Evolutionary conservation across 2,113 vertebrate species (phyloP), one percentile per base, ranked within the genome.

Genomic region (Nycticorax nycticorax): DNA sequence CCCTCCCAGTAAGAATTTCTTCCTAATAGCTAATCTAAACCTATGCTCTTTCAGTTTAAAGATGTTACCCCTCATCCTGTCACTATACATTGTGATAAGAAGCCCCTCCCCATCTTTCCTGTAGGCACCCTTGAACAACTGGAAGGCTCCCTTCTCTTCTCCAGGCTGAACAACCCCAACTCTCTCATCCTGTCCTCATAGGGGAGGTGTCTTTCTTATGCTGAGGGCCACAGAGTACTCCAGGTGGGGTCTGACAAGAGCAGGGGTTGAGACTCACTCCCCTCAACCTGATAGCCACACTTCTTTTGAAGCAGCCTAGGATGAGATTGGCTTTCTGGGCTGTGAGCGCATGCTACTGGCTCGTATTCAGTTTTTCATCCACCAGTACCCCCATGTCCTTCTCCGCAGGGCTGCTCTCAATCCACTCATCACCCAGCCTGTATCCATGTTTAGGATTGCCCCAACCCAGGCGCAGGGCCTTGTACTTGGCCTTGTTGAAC

Each of bases 271-370:
- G 19, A 67, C 35, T 80, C 62, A 5, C 26, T 12, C 9, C 24
- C 24, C 14, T 67, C 1, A 1, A 18, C 15, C 15, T 56, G 20
- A 19, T 66, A 11, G 3, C 3, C 48, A 45, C 1, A 0, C 24
- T 45, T 7, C 24, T 62, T 26, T 33, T 52, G 28, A 41, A 3
- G 6, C 12, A 79, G 48, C 8, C 14, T 12, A 39, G 28, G 21
- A 50, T 50, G 7, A 1, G 1, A 5, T 11, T 24, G 21, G 15
- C 30, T 16, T 53, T 64, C 30, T 27, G 30, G 37, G 37, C 30
- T 79, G 6, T 5, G 0, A 53, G 37, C 2, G 1, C 30, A n/a
- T 16, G 4, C 11, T 77, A 45, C 27, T 19, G 12, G 45, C 27
- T 39, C 7, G 4, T 43, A 12, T 63, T 22, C 30, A 22, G 10